Conservation (phyloP, 2,797 vertebrate genomes). For the Enteromius anoplus region DNA sequence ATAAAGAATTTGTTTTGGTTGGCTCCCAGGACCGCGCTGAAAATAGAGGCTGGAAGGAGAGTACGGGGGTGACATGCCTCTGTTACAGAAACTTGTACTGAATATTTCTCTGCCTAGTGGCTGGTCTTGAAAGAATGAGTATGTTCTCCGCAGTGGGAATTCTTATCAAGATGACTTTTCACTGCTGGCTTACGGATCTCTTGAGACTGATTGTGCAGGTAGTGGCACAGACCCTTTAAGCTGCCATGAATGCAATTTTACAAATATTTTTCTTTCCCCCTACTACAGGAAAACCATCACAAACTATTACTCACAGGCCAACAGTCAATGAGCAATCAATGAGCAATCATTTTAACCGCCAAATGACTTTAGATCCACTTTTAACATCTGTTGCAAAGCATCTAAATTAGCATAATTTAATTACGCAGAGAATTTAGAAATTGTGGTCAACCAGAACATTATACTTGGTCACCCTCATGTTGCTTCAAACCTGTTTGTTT, state of each 20-base stretch:
- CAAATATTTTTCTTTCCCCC: constrained; percentile 53
- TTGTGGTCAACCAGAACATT: not conserved
- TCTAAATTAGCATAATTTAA: not conserved
- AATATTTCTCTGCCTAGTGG: constrained; percentile 12
- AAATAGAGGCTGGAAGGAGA: constrained; percentile 49
- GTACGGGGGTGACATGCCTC: constrained; percentile 13
- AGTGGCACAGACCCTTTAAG: constrained; percentile 45
- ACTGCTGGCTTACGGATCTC: constrained; percentile 35
- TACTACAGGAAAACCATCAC: constrained; percentile 30
- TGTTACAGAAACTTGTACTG: constrained; percentile 25
- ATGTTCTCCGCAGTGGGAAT: constrained; percentile 37
- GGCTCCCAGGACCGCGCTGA: constrained; percentile 39
- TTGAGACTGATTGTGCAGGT: constrained; percentile 49
- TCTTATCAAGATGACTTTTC: constrained; percentile 54
- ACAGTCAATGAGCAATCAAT: constrained; percentile 31
- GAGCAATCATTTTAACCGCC: constrained; percentile 22
- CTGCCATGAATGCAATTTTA: constrained; percentile 52
- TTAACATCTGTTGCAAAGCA: not conserved
- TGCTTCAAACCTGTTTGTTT: not conserved
- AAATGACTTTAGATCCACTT: constrained; percentile 14
- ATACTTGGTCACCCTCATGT: not conserved
- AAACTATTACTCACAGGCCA: constrained; percentile 24
- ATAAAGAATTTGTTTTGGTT: constrained; percentile 55
- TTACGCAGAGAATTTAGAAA: not conserved
- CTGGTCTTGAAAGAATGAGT: constrained; percentile 23